Evolutionary conservation across 2,797 vertebrate species (phyloP), one percentile per base, ranked within the genome.

Genomic region (Alfaro cultratus): DNA sequence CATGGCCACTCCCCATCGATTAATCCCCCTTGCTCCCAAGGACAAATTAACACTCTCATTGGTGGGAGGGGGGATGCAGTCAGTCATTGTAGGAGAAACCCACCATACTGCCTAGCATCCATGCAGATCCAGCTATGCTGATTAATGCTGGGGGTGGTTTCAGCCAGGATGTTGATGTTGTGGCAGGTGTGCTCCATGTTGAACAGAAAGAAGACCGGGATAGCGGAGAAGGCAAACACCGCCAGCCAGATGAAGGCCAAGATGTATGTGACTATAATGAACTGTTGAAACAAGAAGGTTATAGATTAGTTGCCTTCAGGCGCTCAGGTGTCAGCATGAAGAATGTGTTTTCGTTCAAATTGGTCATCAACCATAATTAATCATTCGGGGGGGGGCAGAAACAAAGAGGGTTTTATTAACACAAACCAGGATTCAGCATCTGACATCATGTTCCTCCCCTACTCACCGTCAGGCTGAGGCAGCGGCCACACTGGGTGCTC

Each of bases 121-220:
- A 98, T 97, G 92, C 99, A 99, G 93, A 93, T 95, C 94, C 96
- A 95, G 80, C 85, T 80, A 4, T 96, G 95, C 89, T 96, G 95
- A 93, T 93, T 96, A 70, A 98, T 94, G 91, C 97, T 96, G 43
- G 98, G 96, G 82, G 97, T 96, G 75, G 96, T 97, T 93, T 99
- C 98, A 62, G 97, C 95, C 92, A 98, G 96, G 86, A 96, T 93
- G 91, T 96, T 98, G 87, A 99, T 96, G 88, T 95, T 97, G 92
- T 99, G 97, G 91, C 99, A 99, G 72, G 99, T 98, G 81, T 97
- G 97, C 93, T 97, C 97, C 90, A 98, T 99, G 93, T 98, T 99
- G 95, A 98, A 98, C 93, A 98, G 95, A 95, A 99, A 97, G 94
- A 97, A 99, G 90, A 99, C 97, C 0, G 99, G 99, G 86, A 99